Evolutionary conservation across 1,140 invertebrate species (phyloP).

Genomic region (Conus betulinus): DNA sequence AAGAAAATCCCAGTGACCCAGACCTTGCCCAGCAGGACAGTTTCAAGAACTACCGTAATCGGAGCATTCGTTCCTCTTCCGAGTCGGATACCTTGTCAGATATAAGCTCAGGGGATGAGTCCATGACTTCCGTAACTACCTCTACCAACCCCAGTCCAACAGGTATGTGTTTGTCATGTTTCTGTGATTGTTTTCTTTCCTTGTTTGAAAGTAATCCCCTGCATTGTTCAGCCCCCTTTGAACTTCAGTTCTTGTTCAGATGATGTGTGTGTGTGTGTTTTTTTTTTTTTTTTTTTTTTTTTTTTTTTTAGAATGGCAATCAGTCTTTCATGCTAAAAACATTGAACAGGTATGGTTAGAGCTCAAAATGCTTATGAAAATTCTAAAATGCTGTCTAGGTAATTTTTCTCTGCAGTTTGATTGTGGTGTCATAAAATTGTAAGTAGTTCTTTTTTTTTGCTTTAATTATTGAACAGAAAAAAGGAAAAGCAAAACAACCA

Average conservation of each 20-base stretch:
- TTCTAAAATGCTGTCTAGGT: too few species aligned
- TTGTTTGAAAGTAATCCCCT: neutral
- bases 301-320: constrained; percentile 12
- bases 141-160: constrained; percentile 68
- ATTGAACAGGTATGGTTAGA: neutral
- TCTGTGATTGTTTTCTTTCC: neutral
- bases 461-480: too few species aligned
- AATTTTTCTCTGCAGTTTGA: too few species aligned
- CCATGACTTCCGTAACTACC: constrained; percentile 62
- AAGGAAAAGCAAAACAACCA: too few species aligned
- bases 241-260: neutral
- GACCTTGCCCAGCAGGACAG: constrained; percentile 65
- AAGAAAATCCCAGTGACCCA: constrained; percentile 51
- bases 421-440: too few species aligned
- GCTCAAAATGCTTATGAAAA: too few species aligned
- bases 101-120: constrained; percentile 68
- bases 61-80: constrained; percentile 64
- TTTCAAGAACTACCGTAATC: constrained; percentile 64
- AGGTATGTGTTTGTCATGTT: constrained; percentile 48
- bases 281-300: neutral
- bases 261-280: neutral
- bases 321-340: neutral
- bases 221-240: neutral
- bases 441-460: too few species aligned
- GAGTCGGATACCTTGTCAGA: constrained; percentile 70